Evolutionary conservation across 1,140 invertebrate genomes (phyloP).

Genomic region (Dendroctonus ponderosae): DNA sequence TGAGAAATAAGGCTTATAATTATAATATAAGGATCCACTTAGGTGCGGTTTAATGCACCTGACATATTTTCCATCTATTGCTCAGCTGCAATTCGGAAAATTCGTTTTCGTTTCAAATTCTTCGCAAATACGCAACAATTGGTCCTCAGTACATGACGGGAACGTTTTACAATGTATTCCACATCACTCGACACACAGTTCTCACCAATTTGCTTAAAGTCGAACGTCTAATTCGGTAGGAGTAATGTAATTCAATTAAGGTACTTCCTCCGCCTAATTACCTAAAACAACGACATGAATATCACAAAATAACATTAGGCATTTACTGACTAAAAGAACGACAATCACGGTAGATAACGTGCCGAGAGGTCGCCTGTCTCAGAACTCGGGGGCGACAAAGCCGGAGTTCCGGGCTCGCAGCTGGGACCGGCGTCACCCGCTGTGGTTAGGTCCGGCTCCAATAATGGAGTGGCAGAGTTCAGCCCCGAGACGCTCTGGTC

Average conservation of each 20-base stretch:
- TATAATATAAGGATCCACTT: slow-evolving; percentile 32
- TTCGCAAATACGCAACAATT: slow-evolving; percentile 35
- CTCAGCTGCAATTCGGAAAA: slow-evolving; percentile 20
- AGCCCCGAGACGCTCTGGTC: no score
- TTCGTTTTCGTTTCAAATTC: slow-evolving; percentile 1
- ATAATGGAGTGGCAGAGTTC: no score
- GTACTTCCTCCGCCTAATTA: slow-evolving; percentile 37
- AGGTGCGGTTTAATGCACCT: slow-evolving; percentile 3
- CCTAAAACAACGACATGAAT: slow-evolving; percentile 32
- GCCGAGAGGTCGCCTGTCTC: no score
- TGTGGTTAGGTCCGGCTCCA: no score
- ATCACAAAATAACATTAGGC: no score
- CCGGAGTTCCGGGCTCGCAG: no score
- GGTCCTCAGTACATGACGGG: slow-evolving; percentile 29
- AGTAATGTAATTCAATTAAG: slow-evolving; percentile 35
- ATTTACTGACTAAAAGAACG: no score
- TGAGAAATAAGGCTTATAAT: slow-evolving; percentile 46
- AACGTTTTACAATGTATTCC: slow-evolving; percentile 29
- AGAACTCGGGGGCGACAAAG: no score
- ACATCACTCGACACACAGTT: slow-evolving; percentile 36
- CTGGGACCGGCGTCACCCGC: no score
- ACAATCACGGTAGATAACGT: no score
- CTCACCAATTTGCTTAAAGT: slow-evolving; percentile 37
- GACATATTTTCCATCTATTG: slow-evolving; percentile 24
- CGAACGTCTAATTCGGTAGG: slow-evolving; percentile 34